Conservation (phyloP, 2,888 invertebrate species). For the Ornithoptera priamus region DNA sequence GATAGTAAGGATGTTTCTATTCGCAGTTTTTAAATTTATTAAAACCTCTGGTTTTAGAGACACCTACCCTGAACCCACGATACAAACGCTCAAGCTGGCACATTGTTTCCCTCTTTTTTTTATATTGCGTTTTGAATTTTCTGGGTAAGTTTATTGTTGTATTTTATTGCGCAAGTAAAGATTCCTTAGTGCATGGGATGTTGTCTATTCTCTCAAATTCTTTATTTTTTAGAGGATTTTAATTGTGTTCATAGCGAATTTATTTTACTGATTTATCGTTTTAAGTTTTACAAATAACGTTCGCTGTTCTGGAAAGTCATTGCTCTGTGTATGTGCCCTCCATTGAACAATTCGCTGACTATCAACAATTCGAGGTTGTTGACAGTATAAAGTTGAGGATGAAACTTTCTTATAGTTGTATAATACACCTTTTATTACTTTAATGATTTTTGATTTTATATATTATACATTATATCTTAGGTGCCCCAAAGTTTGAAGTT, state of each 20-base stretch:
- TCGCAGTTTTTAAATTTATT: no score
- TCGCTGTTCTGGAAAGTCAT: neutral
- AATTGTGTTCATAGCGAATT: neutral
- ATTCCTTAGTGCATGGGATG: no score
- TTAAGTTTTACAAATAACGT: neutral
- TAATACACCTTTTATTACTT: neutral
- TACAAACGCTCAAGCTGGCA: no score
- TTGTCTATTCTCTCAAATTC: no score
- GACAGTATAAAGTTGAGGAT: constrained; percentile 7
- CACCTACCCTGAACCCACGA: no score
- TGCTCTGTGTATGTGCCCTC: constrained; percentile 23
- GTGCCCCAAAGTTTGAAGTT: neutral
- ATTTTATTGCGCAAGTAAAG: no score
- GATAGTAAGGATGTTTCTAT: no score
- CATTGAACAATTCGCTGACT: constrained; percentile 24
- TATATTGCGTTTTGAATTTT: no score
- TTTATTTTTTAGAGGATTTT: neutral
- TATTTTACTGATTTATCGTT: no score
- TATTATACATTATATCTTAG: neutral
- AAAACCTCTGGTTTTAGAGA: no score
- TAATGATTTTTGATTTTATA: neutral
- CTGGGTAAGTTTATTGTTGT: no score
- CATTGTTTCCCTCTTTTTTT: no score
- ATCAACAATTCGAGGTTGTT: constrained; percentile 5
- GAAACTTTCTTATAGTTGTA: neutral